Conservation (phyloP, 1,140 invertebrate genomes). For the Aphelenchoides fujianensis region DNA sequence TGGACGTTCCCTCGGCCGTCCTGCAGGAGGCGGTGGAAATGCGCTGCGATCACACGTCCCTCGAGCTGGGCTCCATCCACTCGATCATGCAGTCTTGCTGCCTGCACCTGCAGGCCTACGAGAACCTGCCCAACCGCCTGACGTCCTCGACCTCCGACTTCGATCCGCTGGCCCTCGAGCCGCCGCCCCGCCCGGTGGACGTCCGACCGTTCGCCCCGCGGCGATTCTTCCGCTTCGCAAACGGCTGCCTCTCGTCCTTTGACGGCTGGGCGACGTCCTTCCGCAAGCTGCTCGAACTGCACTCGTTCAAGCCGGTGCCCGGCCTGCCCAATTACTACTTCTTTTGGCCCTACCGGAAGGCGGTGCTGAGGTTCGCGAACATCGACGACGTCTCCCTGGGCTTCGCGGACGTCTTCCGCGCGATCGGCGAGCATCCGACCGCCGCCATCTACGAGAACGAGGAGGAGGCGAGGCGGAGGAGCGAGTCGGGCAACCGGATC, state of each 20-base stretch:
- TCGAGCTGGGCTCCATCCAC: slow-evolving; percentile 42
- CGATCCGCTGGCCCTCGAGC: neutral
- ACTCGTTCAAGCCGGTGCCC: slow-evolving; percentile 38
- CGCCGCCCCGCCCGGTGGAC: neutral
- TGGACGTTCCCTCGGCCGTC: neutral
- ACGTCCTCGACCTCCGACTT: neutral
- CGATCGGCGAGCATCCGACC: slow-evolving; percentile 6
- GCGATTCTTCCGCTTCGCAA: slow-evolving; percentile 10
- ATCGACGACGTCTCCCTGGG: slow-evolving; percentile 15
- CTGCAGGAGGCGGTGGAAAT: slow-evolving; percentile 31
- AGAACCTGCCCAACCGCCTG: slow-evolving; percentile 12
- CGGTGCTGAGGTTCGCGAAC: slow-evolving; percentile 13
- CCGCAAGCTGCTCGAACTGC: slow-evolving; percentile 28
- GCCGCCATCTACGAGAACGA: neutral
- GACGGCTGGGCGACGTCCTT: slow-evolving; percentile 19
- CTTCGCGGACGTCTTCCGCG: slow-evolving; percentile 16
- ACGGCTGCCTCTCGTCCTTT: slow-evolving; percentile 11
- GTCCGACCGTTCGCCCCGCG: neutral
- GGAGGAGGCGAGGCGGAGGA: neutral
- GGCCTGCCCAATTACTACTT: slow-evolving; percentile 44
- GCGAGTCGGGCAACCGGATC: slow-evolving; percentile 1
- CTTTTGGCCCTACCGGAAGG: slow-evolving; percentile 38
- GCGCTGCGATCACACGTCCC: slow-evolving; percentile 36
- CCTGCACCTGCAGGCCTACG: slow-evolving; percentile 18
- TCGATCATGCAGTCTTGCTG: slow-evolving; percentile 13